A percentile compares a stretch with the other conserved stretches of the same genome.
phyloP scores from a whole-genome alignment of 53 echinoderm and acorn worm species.

The Echinometra lucunter region DNA sequence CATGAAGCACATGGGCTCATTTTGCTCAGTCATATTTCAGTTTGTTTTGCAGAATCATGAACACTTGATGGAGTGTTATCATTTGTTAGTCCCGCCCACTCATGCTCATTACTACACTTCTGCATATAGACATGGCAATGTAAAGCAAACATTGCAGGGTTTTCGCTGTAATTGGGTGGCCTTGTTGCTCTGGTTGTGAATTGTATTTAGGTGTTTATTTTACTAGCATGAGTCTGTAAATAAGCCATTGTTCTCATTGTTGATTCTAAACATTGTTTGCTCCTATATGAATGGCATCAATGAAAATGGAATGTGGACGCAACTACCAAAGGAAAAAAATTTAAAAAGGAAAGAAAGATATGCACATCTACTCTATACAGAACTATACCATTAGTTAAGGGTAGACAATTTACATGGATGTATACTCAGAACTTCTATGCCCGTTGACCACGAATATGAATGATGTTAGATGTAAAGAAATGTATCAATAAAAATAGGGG shows the following conservation, averaged over 20 bases:
- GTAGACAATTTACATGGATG: background rate
- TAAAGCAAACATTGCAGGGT: background rate
- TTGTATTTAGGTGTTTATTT: background rate
- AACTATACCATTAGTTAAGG: background rate
- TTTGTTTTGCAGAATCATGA: background rate
- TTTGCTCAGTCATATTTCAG: background rate
- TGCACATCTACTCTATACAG: background rate
- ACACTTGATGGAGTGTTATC: background rate
- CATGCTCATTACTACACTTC: background rate
- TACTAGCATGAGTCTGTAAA: constrained; percentile 26
- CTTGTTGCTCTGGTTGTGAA: background rate
- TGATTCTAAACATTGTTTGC: constrained; percentile 2
- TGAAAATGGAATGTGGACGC: constrained; percentile 3
- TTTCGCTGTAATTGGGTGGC: constrained; percentile 30
- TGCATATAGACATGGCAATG: background rate
- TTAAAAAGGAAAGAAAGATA: background rate
- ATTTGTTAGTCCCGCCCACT: background rate
- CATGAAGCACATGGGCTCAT: background rate
- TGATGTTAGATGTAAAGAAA: background rate
- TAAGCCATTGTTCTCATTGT: background rate
- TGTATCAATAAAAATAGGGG: background rate
- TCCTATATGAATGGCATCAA: constrained; percentile 23
- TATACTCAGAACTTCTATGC: background rate
- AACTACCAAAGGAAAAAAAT: too few species aligned
- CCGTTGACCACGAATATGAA: background rate